Conservation (phyloP, 2,888 invertebrate species). For the Neoscelio sp. region DNA sequence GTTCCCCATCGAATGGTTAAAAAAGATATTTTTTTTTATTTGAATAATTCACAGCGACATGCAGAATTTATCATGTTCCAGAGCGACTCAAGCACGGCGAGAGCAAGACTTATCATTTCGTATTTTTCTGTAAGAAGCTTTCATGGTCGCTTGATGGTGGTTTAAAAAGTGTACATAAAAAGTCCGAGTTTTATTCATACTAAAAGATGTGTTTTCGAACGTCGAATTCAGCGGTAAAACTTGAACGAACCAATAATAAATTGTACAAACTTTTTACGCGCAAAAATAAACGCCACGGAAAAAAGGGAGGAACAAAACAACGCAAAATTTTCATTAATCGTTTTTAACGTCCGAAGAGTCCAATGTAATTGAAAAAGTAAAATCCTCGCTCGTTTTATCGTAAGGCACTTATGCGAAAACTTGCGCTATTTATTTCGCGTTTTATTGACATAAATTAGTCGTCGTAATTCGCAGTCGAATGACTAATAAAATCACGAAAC, state of each 20-base stretch:
- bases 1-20: slow-evolving; percentile 42
- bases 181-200: slow-evolving; percentile 58
- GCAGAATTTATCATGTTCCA: slow-evolving; percentile 55
- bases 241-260: slow-evolving; percentile 38
- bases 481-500: slow-evolving; percentile 4
- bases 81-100: slow-evolving; percentile 48
- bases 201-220: slow-evolving; percentile 57
- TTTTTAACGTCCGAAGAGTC: neutral
- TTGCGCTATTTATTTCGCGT: slow-evolving; percentile 13
- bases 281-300: neutral
- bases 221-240: slow-evolving; percentile 32
- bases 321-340: slow-evolving; percentile 26
- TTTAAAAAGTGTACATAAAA: slow-evolving; percentile 60
- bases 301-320: no score
- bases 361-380: slow-evolving; percentile 27
- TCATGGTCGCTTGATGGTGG: slow-evolving; percentile 62
- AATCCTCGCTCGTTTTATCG: neutral
- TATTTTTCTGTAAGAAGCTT: slow-evolving; percentile 60
- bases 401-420: slow-evolving; percentile 13
- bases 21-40: slow-evolving; percentile 54
- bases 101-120: slow-evolving; percentile 60
- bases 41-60: slow-evolving; percentile 61
- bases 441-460: slow-evolving; percentile 30
- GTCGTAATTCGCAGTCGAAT: neutral
- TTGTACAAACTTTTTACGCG: slow-evolving; percentile 12